Evolutionary conservation across 2,113 vertebrate genomes (phyloP), one percentile per base, ranked within the genome.

Genomic region (Xiphophorus hellerii): DNA sequence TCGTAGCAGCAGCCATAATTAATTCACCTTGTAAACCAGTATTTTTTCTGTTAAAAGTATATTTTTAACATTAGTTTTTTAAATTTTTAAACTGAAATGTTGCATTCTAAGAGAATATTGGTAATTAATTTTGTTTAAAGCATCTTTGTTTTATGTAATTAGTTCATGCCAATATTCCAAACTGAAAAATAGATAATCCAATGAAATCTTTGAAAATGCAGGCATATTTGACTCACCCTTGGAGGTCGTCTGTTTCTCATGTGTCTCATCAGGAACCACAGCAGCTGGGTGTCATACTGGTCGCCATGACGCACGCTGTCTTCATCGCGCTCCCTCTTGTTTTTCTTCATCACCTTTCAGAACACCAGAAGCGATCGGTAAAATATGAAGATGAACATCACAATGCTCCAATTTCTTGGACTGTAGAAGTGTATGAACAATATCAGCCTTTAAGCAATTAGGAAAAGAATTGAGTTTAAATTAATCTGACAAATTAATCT

Each of bases 181-280:
- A 15, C 39, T 42, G 39, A 42, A 42, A 42, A 42, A 42, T 4
- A 15, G 1, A 48, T 6, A 20, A 48, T 20, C 17, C 5, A 48
- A 48, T 48, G 17, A 48, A 48, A 48, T 48, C 44, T 48, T 48
- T 48, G 42, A 44, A 44, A 44, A 17, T 17, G 3, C 14, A 25
- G 10, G 10, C 17, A 9, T 35, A 6, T 35, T 37, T 9, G 4
- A 71, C 95, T 92, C 91, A 98, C 97, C 93, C 97, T 92, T 74
- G 94, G 93, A 28, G 96, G 96, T 78, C 97, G 93, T 29, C 96
- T 90, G 92, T 97, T 96, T 65, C 97, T 95, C 94, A 99, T 96
- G 93, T 99, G 97, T 84, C 97, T 96, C 97, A 99, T 98, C 69
- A 99, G 95, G 91, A 98, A 98, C 97, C 97, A 99, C 76, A 99